Percentiles rank a stretch among this genome's conserved stretches.
phyloP scores from a whole-genome alignment of 2,888 invertebrate genomes.

The Dolichomitus sp. region DNA sequence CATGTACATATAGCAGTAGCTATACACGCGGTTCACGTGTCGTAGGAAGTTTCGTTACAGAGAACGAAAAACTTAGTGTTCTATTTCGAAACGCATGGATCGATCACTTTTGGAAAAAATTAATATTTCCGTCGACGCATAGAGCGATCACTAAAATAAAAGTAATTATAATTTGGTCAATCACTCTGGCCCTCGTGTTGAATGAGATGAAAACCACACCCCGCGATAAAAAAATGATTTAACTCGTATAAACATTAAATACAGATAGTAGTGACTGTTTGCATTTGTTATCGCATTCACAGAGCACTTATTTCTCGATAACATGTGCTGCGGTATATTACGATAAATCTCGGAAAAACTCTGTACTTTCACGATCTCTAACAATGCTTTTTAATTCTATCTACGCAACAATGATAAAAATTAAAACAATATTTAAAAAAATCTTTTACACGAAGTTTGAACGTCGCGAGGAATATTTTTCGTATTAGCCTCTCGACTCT shows the following conservation, averaged over 20 bases:
- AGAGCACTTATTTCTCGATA: neutral
- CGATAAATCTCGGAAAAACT: neutral
- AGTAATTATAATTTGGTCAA: neutral
- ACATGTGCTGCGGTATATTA: neutral
- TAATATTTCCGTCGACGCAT: no score
- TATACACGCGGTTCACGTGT: slow-evolving; percentile 11
- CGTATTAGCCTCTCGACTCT: slow-evolving; percentile 58
- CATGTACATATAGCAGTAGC: slow-evolving; percentile 33
- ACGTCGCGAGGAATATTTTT: neutral
- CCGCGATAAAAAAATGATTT: slow-evolving; percentile 35
- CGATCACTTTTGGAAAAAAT: no score
- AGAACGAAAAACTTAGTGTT: no score
- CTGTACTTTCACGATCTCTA: neutral
- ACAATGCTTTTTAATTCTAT: no score
- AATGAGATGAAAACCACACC: slow-evolving; percentile 59
- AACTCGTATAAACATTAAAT: neutral
- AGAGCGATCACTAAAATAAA: no score
- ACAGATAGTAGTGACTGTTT: neutral
- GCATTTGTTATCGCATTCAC: slow-evolving; percentile 15
- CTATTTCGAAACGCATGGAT: no score
- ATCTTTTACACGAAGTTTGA: neutral
- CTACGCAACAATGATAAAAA: no score
- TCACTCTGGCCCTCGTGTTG: slow-evolving; percentile 1
- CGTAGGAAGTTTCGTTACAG: no score
- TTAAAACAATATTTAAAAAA: no score